Percentiles rank a stretch among this genome's conserved stretches.
phyloP scores from a whole-genome alignment of 2,888 invertebrate genomes.

The Drosophila birchii region DNA sequence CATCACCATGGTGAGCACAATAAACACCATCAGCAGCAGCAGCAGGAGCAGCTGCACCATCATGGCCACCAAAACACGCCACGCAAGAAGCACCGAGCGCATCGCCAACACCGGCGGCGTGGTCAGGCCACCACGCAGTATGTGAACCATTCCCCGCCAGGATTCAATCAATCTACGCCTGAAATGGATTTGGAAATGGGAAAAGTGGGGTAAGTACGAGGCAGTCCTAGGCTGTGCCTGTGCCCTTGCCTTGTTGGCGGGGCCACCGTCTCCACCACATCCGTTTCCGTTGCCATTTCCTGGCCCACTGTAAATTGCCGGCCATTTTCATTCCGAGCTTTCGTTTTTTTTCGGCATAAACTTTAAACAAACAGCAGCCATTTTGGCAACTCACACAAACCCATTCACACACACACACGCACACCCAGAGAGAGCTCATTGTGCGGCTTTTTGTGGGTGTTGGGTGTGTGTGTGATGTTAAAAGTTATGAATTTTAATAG shows the following conservation, averaged over 20 bases:
- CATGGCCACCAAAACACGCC: constrained; percentile 44
- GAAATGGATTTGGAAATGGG: constrained; percentile 67
- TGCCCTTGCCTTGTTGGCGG: neutral
- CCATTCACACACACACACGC: constrained; percentile 26
- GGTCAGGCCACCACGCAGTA: constrained; percentile 51
- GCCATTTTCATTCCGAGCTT: constrained; percentile 65
- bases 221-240: neutral
- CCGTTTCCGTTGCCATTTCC: constrained; percentile 76
- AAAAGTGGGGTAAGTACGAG: constrained; percentile 77
- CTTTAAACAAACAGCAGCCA: constrained; percentile 63
- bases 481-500: constrained; percentile 79
- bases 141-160: constrained; percentile 80
- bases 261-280: constrained; percentile 47
- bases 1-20: constrained; percentile 24
- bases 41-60: constrained; percentile 27
- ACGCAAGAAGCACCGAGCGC: constrained; percentile 51
- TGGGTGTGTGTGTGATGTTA: constrained; percentile 28
- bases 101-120: constrained; percentile 52
- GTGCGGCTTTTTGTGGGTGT: constrained; percentile 19
- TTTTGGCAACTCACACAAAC: constrained; percentile 44
- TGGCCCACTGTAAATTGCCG: constrained; percentile 68
- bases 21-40: constrained; percentile 42
- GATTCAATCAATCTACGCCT: constrained; percentile 65
- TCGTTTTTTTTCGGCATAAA: constrained; percentile 53
- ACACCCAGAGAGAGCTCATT: constrained; percentile 26